Evolutionary conservation across 2,113 vertebrate genomes (phyloP), one percentile per base, ranked within the genome.

Genomic region (Raja brachyura): DNA sequence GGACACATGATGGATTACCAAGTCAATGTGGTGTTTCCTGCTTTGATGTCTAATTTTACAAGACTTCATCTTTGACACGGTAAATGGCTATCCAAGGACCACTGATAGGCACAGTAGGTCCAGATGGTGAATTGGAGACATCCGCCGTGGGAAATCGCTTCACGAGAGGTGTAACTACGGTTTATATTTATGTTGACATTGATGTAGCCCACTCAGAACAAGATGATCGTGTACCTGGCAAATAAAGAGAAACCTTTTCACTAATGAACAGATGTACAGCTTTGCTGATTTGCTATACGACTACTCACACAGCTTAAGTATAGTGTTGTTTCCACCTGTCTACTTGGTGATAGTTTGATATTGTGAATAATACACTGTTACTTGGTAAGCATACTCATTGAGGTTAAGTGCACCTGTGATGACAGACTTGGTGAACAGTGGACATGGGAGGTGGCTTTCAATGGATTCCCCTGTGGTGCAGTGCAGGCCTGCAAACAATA

Each of bases 311-410:
- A 48, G 66, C 22, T 90, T 70, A 39, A 70, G 63, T 31, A 3
- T 90, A 3, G 66, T 39, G 88, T 39, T 70, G 16, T 70, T 90
- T 18, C 31, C 94, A 94, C 94, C 86, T 95, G 95, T 94, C 95
- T 96, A 95, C 94, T 95, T 94, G 95, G 94, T 95, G 94, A 95
- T 94, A 94, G 94, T 93, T 93, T 93, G 93, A 93, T 83, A 75
- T 74, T 93, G 68, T 94, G 94, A 48, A 94, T 94, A 93, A 6
- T 77, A 94, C 93, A 93, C 0, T 28, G 28, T 93, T 93, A 75
- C 5, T 92, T 95, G 95, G 95, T 95, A 95, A 94, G 93, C 95
- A 93, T 33, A 54, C 93, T 94, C 94, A 59, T 94, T 94, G 94
- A 0, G 86, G 94, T 93, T 77, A 76, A 94, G 92, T 93, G 48